These are phyloP conservation scores for Chiroxiphia lanceolata DNA, from an alignment of 2,797 vertebrate species.

Conservation along the genomic window DNA sequence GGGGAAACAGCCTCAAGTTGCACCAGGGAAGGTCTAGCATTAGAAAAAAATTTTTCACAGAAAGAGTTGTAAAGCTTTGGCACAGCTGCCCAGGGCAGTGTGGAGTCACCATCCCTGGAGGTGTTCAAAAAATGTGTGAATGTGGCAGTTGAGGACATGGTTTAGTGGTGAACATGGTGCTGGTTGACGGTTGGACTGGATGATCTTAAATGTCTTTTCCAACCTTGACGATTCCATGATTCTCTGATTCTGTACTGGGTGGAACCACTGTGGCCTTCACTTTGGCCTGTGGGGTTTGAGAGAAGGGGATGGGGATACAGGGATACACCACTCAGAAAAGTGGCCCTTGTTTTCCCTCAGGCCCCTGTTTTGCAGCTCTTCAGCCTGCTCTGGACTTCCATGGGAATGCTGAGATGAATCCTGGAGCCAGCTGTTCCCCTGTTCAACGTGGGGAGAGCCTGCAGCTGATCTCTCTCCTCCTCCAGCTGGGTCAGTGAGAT, in stretches of 20 bases:
- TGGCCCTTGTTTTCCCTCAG: neutral
- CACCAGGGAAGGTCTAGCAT: neutral
- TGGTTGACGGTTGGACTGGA: neutral
- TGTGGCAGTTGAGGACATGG: neutral
- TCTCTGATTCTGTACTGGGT: neutral
- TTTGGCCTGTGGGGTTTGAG: neutral
- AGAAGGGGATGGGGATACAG: neutral
- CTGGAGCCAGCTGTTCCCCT: conserved; percentile 11
- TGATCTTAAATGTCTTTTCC: neutral
- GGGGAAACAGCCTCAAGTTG: neutral
- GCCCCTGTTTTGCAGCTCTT: neutral
- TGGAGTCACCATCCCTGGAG: neutral
- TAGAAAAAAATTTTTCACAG: neutral
- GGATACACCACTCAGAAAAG: neutral
- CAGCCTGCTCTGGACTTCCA: neutral
- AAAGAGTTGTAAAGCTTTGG: neutral
- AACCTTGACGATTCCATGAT: neutral
- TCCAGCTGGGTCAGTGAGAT: conserved; percentile 5
- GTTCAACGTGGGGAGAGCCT: neutral
- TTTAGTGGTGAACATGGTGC: neutral
- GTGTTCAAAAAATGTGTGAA: neutral
- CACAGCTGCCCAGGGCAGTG: neutral
- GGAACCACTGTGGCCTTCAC: neutral
- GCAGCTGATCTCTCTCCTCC: conserved; percentile 7
- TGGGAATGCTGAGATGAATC: neutral